Base-by-base conservation (phyloP, 1,140 invertebrate species). In the Ladona fulva region DNA sequence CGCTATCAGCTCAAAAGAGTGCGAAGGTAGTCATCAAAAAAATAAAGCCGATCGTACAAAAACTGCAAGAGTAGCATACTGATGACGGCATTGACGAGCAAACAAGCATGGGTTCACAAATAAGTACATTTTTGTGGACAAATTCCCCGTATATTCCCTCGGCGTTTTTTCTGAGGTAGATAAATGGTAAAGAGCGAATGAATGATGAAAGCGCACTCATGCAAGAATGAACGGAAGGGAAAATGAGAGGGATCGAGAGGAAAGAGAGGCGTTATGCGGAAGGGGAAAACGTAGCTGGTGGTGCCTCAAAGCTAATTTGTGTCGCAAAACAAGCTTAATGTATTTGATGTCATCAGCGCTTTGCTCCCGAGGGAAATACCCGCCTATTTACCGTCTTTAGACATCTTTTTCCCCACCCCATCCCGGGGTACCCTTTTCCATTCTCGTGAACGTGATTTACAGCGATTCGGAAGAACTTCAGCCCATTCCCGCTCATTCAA, bases 311-410 rank as follows among this genome's bases (percentile, higher is more conserved):
- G 52, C 52, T 66, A 66, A 66, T 66, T 66, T 66, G 52, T 22
- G 52, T 19, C 52, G 52, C 52, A 66, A 66, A 66, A 66, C 52
- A 66, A 66, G 52, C 52, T 66, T 66, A 66, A 66, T 66, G 52
- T 22, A 66, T 66, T 66, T 66, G 52, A 66, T 22, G 12, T 16
- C 52, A 16, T 22, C 52, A 22, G 52, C 52, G 52, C 14, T 66
- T 66, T 66, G 3, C 52, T 66, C 52, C 52, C 52, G n/a, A 16
- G 52, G 52, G 16, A 66, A 66, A 66, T 66, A 12, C 3, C 16
- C 52, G 1, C 52, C 52, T 22, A 66, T 66, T 66, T 66, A 66
- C 14, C 16, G 14, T 66, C n/a, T 66, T 66, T 12, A 19, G 12
- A 66, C 14, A 19, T 66, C 1, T 66, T 66, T 66, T 66, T 12